Conservation (phyloP, 2,113 vertebrate genomes). For the Gasterosteus nipponicus region DNA sequence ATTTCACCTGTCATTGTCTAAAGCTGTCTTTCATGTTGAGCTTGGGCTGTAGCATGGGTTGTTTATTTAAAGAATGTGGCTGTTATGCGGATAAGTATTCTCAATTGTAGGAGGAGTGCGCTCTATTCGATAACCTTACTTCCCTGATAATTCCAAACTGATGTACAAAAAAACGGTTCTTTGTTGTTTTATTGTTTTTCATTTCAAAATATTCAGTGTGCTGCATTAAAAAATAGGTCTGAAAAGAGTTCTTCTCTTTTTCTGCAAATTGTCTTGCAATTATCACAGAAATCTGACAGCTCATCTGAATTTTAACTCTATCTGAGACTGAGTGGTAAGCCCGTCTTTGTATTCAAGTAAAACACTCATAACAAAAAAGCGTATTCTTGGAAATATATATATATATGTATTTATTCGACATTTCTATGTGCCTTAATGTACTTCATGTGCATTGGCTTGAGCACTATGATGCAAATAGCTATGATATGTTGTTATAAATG, state of each 20-base stretch:
- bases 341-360: conserved; percentile 4
- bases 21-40: not conserved
- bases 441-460: not conserved
- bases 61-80: not conserved
- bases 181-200: not conserved
- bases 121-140: not conserved
- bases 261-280: not conserved
- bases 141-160: not conserved
- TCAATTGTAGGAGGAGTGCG: not conserved
- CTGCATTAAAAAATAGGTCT: not conserved
- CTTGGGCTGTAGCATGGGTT: conserved; percentile 1
- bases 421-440: not conserved
- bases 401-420: not conserved
- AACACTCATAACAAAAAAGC: conserved; percentile 24
- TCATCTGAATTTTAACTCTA: conserved; percentile 1
- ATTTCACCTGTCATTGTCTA: not conserved
- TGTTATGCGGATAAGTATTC: conserved; percentile 1
- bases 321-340: conserved; percentile 2
- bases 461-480: not conserved
- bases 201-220: not conserved
- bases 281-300: not conserved
- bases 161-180: not conserved
- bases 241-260: not conserved
- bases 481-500: not conserved
- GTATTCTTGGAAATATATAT: not conserved